Evolutionary conservation across 2,888 invertebrate species (phyloP).

Genomic region (Clanis bilineata): DNA sequence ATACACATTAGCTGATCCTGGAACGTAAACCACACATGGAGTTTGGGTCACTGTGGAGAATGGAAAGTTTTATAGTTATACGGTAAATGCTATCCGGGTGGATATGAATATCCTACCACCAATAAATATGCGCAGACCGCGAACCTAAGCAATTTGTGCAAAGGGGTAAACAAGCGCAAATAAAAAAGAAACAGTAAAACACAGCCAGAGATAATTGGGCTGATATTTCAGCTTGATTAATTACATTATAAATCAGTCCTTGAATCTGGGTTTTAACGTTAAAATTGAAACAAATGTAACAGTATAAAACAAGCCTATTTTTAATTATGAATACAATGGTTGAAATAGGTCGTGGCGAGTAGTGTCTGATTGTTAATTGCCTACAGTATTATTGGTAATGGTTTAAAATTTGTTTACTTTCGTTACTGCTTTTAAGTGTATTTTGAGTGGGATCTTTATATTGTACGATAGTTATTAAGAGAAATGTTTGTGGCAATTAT

Average conservation of each 20-base stretch:
- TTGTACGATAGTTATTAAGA: too few relatives aligned
- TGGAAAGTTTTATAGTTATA: too few relatives aligned
- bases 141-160: constrained; percentile 9
- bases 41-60: too few relatives aligned
- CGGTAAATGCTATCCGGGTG: too few relatives aligned
- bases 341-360: constrained; percentile 8
- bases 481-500: too few relatives aligned
- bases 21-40: too few relatives aligned
- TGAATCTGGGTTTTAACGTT: constrained; percentile 30
- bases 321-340: constrained; percentile 5
- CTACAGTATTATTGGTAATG: constrained; percentile 4
- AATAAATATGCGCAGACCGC: background rate
- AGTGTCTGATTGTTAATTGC: constrained; percentile 6
- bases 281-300: constrained; percentile 53
- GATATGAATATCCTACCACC: too few relatives aligned
- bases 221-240: constrained; percentile 70
- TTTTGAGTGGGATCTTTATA: too few relatives aligned
- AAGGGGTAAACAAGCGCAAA: constrained; percentile 5
- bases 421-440: background rate
- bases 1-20: too few relatives aligned
- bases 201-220: constrained; percentile 57
- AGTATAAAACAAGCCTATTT: constrained; percentile 24
- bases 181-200: constrained; percentile 7
- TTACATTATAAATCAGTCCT: constrained; percentile 63
- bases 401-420: background rate